Conservation (phyloP, 2,113 vertebrate species). For the Cyprinus carpio region DNA sequence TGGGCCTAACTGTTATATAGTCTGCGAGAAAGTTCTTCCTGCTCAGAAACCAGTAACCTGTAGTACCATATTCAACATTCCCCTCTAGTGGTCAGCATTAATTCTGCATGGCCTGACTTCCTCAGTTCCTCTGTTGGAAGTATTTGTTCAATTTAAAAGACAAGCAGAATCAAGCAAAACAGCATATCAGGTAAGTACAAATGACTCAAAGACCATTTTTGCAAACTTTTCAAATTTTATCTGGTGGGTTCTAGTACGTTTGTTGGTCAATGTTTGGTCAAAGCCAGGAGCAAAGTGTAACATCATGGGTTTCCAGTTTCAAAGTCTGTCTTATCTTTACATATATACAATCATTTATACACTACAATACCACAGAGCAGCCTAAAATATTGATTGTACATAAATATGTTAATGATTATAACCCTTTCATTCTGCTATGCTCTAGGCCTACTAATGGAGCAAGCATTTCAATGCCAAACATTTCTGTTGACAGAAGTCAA, state of each 20-base stretch:
- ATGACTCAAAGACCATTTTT: constrained; percentile 52
- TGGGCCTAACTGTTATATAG: no score
- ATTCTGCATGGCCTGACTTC: background rate
- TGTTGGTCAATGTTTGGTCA: constrained; percentile 55
- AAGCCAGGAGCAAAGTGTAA: constrained; percentile 69
- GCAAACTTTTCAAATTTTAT: constrained; percentile 72
- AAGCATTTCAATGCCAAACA: constrained; percentile 10
- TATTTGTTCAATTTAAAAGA: no score
- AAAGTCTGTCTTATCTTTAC: constrained; percentile 54
- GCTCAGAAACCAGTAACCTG: background rate
- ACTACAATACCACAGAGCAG: constrained; percentile 67
- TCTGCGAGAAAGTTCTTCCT: background rate
- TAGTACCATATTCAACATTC: background rate
- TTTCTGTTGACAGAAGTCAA: background rate
- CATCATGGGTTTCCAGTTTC: constrained; percentile 67
- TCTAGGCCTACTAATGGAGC: constrained; percentile 34
- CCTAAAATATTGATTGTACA: constrained; percentile 73
- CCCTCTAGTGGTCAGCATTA: background rate
- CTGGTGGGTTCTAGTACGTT: constrained; percentile 48
- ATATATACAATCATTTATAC: constrained; percentile 68
- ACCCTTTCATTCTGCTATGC: constrained; percentile 59
- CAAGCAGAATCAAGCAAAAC: background rate
- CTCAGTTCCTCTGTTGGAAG: background rate
- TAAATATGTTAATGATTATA: constrained; percentile 70
- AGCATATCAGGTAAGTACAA: background rate